Base-by-base conservation (phyloP, 2,797 vertebrate genomes). In the Natrix natrix region DNA sequence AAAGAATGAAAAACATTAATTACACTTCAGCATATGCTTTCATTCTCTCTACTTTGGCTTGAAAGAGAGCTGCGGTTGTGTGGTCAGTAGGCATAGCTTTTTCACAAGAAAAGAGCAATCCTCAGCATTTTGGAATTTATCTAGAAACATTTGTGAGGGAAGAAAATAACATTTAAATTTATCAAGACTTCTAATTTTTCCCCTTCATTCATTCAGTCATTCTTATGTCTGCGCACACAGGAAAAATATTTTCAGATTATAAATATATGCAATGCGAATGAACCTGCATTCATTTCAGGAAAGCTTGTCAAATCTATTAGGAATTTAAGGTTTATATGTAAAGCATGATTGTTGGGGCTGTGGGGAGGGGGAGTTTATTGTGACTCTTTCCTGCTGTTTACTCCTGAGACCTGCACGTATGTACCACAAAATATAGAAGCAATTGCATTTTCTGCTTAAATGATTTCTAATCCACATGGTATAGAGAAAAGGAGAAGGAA, bases 1-100 rank as follows among this genome's bases (percentile, higher is more conserved):
- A 91, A 92, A 63, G 91, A 93, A 95, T 90, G 11, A 94, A 94
- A 95, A 52, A 32, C 59, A 89, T 95, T 94, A 95, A 95, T 95
- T 95, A 95, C 60, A 92, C 1, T 88, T 95, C 78, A 0, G 0
- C 94, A 90, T 10, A 10, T 93, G 86, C 94, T 93, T 78, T 95
- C 87, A 87, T 91, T 74, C 48, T 59, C 54, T 94, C 5, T 0
- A 2, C 56, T 87, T 89, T 63, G 91, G 88, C 61, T 93, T 94
- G 89, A 92, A 61, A 69, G 5, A 86, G 90, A 94, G n/a, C 11
- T 90, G 16, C 26, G 20, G 2, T 94, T 83, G 28, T 56, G 20
- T 48, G 91, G 59, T 60, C 43, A 56, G 20, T 0, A 0, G n/a
- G 10, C 5, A 43, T 94, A 6, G 56, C 90, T 94, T 83, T 55